phyloP scores from a whole-genome alignment of 1,140 invertebrate species.

The Orius insidiosus region DNA sequence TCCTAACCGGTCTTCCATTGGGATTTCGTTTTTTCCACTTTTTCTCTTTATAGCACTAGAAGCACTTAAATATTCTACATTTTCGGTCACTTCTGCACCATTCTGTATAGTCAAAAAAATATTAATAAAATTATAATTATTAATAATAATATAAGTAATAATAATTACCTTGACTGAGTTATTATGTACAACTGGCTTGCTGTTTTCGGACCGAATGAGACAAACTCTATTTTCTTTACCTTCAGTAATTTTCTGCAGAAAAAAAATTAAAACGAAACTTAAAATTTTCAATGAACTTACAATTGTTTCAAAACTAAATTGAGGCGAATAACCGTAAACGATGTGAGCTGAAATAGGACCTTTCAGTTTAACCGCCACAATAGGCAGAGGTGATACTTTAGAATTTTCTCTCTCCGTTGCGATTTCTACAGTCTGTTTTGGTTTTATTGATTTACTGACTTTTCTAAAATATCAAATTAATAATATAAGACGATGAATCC shows the following conservation, averaged over 20 bases:
- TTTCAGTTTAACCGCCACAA: constrained; percentile 1
- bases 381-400: constrained; percentile 1
- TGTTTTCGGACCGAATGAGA: neutral
- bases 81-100: neutral
- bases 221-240: neutral
- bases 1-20: constrained; percentile 14
- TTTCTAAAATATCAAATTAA: constrained; percentile 7
- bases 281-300: constrained; percentile 2
- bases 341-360: constrained; percentile 5
- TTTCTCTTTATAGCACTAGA: neutral
- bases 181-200: neutral
- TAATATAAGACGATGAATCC: neutral
- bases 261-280: neutral
- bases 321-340: constrained; percentile 11
- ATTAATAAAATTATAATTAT: neutral
- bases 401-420: neutral
- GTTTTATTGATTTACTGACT: constrained; percentile 13
- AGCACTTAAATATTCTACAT: neutral
- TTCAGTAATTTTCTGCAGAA: neutral
- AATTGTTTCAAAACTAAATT: constrained; percentile 11
- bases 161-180: neutral
- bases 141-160: neutral
- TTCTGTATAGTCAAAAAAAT: constrained; percentile 1
- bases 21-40: constrained; percentile 10
- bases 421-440: constrained; percentile 8